phyloP scores from a whole-genome alignment of 1,140 invertebrate species.

The Heliconius hewitsoni region DNA sequence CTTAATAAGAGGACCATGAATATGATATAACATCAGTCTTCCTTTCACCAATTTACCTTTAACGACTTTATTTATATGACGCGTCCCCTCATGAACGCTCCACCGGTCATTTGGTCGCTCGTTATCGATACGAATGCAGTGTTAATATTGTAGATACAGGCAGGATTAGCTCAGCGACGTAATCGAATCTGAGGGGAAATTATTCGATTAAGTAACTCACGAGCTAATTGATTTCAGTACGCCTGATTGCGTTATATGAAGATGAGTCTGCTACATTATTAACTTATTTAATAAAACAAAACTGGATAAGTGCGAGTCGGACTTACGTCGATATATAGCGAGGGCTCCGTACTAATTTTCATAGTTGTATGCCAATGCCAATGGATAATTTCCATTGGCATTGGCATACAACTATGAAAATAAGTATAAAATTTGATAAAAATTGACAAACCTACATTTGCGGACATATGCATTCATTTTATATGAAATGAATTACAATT shows the following conservation, averaged over 20 bases:
- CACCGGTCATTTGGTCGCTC: conserved; percentile 19
- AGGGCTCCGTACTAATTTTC: no score
- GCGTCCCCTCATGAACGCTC: conserved; percentile 32
- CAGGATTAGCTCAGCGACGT: conserved; percentile 9
- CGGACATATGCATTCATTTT: no score
- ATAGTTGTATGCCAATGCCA: no score
- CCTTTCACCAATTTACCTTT: conserved; percentile 22
- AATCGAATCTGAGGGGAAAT: conserved; percentile 30
- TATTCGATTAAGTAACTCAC: conserved; percentile 29
- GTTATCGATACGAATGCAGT: conserved; percentile 28
- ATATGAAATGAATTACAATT: no score
- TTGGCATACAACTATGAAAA: no score
- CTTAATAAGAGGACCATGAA: not conserved
- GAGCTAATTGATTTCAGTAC: conserved; percentile 11
- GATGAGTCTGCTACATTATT: conserved; percentile 11
- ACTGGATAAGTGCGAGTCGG: no score
- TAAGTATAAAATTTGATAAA: no score
- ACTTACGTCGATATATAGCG: no score
- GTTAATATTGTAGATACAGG: conserved; percentile 22
- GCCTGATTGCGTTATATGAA: conserved; percentile 17
- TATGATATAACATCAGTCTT: conserved; percentile 8
- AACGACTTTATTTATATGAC: conserved; percentile 37
- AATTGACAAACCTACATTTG: no score
- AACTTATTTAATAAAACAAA: not conserved
- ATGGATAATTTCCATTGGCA: no score